Percentiles rank a stretch among this genome's conserved stretches.
Conservation (phyloP, 2,888 invertebrate species). For the Drosophila nr. medialis region DNA sequence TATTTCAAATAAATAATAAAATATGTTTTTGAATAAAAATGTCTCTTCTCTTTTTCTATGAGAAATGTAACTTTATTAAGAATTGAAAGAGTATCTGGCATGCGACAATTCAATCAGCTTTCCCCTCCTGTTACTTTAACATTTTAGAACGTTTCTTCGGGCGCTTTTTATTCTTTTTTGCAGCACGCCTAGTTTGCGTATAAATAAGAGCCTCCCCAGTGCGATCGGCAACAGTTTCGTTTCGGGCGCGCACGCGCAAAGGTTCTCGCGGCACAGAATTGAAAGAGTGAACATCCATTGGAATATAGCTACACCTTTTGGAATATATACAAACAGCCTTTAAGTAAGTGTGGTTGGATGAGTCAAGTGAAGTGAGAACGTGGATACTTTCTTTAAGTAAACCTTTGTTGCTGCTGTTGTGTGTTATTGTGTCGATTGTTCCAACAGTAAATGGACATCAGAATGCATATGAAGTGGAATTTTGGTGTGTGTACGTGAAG, state of each 20-base stretch:
- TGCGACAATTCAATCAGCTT: conserved; percentile 18
- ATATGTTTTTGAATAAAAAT: not conserved
- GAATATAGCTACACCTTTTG: conserved; percentile 34
- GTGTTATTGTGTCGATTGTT: conserved; percentile 46
- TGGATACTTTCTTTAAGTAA: conserved; percentile 56
- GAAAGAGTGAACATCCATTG: conserved; percentile 15
- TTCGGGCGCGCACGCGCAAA: conserved; percentile 70
- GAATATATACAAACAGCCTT: conserved; percentile 11
- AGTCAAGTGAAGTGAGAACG: conserved; percentile 43
- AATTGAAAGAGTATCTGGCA: conserved; percentile 33
- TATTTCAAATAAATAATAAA: not conserved
- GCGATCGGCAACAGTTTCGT: conserved; percentile 73
- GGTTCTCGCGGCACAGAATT: conserved; percentile 37
- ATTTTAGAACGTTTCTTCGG: conserved; percentile 58
- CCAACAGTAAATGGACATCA: conserved; percentile 56
- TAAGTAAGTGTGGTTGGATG: conserved; percentile 41
- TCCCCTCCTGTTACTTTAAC: conserved; percentile 32
- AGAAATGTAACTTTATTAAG: not conserved
- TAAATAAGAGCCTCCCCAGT: conserved; percentile 73
- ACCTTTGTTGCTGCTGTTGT: conserved; percentile 22
- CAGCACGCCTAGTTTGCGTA: conserved; percentile 60
- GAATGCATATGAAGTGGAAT: conserved; percentile 57
- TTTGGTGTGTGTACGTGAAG: conserved; percentile 53
- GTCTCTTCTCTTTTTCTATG: not conserved
- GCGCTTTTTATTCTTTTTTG: conserved; percentile 29